A percentile compares a stretch with the other conserved stretches of the same genome.
Evolutionary conservation across 2,113 vertebrate genomes (phyloP).

Genomic region (Perognathus longimembris): DNA sequence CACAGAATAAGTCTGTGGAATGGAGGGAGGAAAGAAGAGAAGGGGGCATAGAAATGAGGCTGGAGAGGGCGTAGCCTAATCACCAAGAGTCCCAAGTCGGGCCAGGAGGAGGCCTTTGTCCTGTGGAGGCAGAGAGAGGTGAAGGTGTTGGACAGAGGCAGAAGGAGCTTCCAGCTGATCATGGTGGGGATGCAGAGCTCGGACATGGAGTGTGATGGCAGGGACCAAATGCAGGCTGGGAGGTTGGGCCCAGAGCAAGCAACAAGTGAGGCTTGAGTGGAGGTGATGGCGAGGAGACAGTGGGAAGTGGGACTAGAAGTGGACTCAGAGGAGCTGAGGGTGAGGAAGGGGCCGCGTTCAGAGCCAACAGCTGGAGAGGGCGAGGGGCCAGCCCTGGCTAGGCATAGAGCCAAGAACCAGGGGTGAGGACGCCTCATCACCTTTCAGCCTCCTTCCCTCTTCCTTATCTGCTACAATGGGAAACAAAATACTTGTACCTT

Average conservation of each 20-base stretch:
- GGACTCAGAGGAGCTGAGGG: neutral
- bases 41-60: neutral
- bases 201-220: neutral
- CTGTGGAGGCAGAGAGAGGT: neutral
- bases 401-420: neutral
- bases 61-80: neutral
- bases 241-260: neutral
- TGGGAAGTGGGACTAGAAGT: neutral
- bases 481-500: conserved; percentile 26
- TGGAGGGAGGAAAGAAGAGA: neutral
- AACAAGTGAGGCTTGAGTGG: neutral
- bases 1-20: neutral
- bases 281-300: too few relatives aligned
- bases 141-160: neutral
- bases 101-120: neutral
- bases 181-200: neutral
- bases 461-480: neutral
- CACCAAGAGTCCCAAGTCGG: neutral
- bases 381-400: neutral
- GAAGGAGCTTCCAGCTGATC: neutral
- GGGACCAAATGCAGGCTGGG: neutral
- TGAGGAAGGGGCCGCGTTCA: neutral
- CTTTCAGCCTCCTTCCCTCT: neutral
- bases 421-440: too few relatives aligned
- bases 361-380: neutral